These are phyloP conservation scores for Megaleporinus macrocephalus DNA, from an alignment of 2,113 vertebrate genomes.

Conservation along the genomic window DNA sequence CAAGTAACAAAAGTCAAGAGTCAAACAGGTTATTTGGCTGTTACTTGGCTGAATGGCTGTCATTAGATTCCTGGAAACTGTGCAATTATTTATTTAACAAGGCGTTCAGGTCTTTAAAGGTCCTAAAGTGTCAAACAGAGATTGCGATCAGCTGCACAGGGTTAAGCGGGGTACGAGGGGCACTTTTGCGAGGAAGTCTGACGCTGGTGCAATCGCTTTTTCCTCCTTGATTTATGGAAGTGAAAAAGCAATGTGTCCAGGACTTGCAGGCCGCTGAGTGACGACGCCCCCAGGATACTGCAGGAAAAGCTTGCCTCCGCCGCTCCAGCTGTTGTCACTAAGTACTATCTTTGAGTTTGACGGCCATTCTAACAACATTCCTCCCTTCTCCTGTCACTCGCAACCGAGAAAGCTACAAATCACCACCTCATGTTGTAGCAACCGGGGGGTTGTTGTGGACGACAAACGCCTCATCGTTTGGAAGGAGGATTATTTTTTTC, in stretches of 20 bases:
- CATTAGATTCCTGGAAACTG: conserved; percentile 39
- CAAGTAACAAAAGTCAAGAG: conserved; percentile 35
- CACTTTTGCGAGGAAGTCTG: conserved; percentile 48
- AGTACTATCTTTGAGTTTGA: conserved; percentile 71
- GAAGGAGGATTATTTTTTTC: conserved; percentile 59
- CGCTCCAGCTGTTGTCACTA: conserved; percentile 71
- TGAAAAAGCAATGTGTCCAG: conserved; percentile 54
- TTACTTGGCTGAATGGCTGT: background rate
- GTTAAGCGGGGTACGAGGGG: conserved; percentile 4
- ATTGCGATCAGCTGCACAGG: conserved; percentile 33
- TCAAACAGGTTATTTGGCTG: conserved; percentile 35
- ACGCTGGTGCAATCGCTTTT: conserved; percentile 35
- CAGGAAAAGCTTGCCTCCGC: conserved; percentile 60
- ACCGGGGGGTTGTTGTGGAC: conserved; percentile 60
- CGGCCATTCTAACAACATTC: conserved; percentile 71
- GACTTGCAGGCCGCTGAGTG: conserved; percentile 68
- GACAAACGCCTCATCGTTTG: conserved; percentile 58
- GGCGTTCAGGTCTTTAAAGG: conserved; percentile 20
- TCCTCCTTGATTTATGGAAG: conserved; percentile 61
- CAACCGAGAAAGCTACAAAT: conserved; percentile 71
- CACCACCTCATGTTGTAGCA: conserved; percentile 64
- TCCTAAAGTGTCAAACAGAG: conserved; percentile 20
- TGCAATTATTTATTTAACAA: conserved; percentile 49
- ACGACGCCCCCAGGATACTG: conserved; percentile 66
- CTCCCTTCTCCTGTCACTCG: conserved; percentile 70